These are phyloP conservation scores for Drosophila repleta DNA, from an alignment of 1,140 invertebrate species.

Conservation along the genomic window DNA sequence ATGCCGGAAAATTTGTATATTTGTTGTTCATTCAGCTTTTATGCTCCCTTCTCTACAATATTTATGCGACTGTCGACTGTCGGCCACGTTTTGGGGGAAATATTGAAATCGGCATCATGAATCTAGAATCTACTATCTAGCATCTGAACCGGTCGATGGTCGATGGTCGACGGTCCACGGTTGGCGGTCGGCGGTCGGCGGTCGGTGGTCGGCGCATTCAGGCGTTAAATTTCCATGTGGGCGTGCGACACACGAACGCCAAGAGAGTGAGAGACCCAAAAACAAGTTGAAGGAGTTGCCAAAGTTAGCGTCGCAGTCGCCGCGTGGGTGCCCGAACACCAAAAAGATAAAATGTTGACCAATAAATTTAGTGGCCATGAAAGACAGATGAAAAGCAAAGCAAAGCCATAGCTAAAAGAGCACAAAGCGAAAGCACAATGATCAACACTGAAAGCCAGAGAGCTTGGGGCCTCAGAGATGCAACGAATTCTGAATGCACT, in stretches of 20 bases:
- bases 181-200: no score
- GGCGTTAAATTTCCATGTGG: conserved; percentile 78
- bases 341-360: conserved; percentile 73
- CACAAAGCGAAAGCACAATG: conserved; percentile 50
- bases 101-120: conserved; percentile 31
- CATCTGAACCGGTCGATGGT: conserved; percentile 48
- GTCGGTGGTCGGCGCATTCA: conserved; percentile 69
- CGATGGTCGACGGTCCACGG: no score
- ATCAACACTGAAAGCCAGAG: conserved; percentile 43
- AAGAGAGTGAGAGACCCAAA: conserved; percentile 32
- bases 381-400: conserved; percentile 47
- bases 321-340: conserved; percentile 41
- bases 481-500: conserved; percentile 50
- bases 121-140: conserved; percentile 33
- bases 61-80: conserved; percentile 39
- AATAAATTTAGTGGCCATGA: conserved; percentile 77
- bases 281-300: conserved; percentile 60
- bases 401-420: conserved; percentile 45
- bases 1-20: conserved; percentile 50
- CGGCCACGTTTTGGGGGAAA: conserved; percentile 46
- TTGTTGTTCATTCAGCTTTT: conserved; percentile 17
- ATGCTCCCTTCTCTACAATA: conserved; percentile 27
- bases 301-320: conserved; percentile 17
- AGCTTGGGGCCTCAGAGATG: background rate
- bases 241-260: conserved; percentile 34